Percentiles rank a stretch among this genome's conserved stretches.
These are phyloP conservation scores for Drosophila leontia DNA, from an alignment of 1,140 invertebrate genomes.

Conservation along the genomic window DNA sequence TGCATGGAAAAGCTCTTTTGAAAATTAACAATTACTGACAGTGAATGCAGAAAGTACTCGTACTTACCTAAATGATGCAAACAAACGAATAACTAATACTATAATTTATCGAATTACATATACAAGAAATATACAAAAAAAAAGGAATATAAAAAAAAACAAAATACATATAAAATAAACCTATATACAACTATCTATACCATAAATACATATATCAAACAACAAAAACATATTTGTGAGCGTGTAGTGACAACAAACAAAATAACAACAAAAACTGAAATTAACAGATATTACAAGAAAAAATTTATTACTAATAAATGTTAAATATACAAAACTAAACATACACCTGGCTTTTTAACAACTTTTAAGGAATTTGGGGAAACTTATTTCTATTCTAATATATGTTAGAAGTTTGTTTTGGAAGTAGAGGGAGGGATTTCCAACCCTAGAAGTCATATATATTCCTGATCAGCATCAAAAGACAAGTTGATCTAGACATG, in stretches of 20 bases:
- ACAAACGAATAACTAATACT: constrained; percentile 38
- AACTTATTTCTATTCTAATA: no score
- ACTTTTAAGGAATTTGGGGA: background rate
- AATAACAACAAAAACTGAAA: constrained; percentile 50
- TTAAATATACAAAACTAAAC: constrained; percentile 63
- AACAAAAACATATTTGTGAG: constrained; percentile 73
- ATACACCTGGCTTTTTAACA: background rate
- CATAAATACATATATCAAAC: constrained; percentile 55
- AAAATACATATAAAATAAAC: constrained; percentile 40
- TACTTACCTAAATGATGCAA: constrained; percentile 27
- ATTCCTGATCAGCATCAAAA: no score
- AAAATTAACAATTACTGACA: constrained; percentile 14
- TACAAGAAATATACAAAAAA: constrained; percentile 32
- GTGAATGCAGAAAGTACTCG: constrained; percentile 19
- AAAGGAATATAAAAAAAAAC: background rate
- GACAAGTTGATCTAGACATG: no score
- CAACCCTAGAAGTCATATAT: no score
- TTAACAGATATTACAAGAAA: constrained; percentile 63
- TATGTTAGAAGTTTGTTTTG: no score
- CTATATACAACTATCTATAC: constrained; percentile 51
- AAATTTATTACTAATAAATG: constrained; percentile 76
- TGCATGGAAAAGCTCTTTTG: constrained; percentile 23
- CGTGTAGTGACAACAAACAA: constrained; percentile 52
- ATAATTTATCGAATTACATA: constrained; percentile 52
- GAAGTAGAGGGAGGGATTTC: no score